phyloP scores from a whole-genome alignment of 1,140 invertebrate genomes.

The Calosoma granatense region DNA sequence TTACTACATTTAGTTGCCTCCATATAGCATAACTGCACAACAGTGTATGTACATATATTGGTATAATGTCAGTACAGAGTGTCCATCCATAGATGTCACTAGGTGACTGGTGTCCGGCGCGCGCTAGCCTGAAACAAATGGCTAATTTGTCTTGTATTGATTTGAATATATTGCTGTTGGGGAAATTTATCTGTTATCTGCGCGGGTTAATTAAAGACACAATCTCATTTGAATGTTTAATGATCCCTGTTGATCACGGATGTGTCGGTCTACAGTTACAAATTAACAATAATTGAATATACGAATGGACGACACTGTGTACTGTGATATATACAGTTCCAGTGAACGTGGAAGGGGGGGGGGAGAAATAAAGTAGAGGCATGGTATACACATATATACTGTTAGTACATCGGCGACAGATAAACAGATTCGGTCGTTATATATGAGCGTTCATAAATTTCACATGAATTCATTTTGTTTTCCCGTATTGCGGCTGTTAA shows the following conservation, averaged over 20 bases:
- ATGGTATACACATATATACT: no score
- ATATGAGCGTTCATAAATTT: no score
- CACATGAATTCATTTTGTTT: no score
- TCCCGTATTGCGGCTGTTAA: no score
- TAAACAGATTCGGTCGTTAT: no score
- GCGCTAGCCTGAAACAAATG: neutral
- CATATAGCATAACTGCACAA: neutral
- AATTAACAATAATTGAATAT: slow-evolving; percentile 1
- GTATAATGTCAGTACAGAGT: no score
- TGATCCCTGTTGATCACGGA: neutral
- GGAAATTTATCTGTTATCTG: slow-evolving; percentile 4
- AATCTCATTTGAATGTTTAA: slow-evolving; percentile 9
- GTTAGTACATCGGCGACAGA: no score
- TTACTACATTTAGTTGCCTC: neutral
- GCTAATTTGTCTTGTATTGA: neutral
- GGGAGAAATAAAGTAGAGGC: no score
- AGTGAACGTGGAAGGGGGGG: no score
- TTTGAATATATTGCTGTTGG: neutral
- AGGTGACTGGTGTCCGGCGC: neutral
- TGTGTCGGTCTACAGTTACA: neutral
- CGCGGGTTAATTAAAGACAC: neutral
- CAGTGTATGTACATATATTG: no score
- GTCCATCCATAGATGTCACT: neutral
- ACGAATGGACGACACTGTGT: no score
- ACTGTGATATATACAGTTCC: no score